phyloP scores from a whole-genome alignment of 2,113 vertebrate species.

The Phaethornis superciliosus region DNA sequence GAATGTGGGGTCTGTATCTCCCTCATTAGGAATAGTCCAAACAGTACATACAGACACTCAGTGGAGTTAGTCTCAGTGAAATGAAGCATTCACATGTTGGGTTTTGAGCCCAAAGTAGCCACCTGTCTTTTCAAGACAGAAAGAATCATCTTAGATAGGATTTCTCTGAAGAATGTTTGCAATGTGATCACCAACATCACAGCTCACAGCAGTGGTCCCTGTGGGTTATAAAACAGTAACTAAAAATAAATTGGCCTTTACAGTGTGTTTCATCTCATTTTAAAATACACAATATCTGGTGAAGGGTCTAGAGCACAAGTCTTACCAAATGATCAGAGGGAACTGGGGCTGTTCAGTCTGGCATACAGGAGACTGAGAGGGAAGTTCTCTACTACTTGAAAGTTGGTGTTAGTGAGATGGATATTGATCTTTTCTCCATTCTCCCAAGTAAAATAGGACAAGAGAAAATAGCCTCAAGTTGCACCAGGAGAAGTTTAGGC shows the following conservation, averaged over 20 bases:
- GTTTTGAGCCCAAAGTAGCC: not conserved
- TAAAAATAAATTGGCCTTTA: not conserved
- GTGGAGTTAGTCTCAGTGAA: not conserved
- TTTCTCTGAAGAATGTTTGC: not conserved
- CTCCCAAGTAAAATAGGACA: too few species aligned
- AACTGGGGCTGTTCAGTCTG: not conserved
- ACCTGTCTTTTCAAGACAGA: not conserved
- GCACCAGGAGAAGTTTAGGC: not conserved
- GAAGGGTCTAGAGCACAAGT: not conserved
- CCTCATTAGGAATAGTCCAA: not conserved
- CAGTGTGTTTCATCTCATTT: not conserved
- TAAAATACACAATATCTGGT: not conserved
- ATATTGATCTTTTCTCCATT: not conserved
- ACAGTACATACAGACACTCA: not conserved
- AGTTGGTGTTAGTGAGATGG: fast-evolving
- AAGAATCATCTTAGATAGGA: not conserved
- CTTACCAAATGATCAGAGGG: fast-evolving
- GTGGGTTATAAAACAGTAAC: not conserved
- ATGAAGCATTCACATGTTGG: not conserved
- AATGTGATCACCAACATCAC: not conserved
- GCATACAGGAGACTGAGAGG: not conserved
- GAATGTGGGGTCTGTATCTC: not conserved
- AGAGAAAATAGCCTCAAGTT: not conserved
- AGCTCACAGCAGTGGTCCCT: not conserved
- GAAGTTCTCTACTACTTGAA: too few species aligned